phyloP scores from a whole-genome alignment of 2,888 invertebrate genomes.

The Agonopterix heracliana region DNA sequence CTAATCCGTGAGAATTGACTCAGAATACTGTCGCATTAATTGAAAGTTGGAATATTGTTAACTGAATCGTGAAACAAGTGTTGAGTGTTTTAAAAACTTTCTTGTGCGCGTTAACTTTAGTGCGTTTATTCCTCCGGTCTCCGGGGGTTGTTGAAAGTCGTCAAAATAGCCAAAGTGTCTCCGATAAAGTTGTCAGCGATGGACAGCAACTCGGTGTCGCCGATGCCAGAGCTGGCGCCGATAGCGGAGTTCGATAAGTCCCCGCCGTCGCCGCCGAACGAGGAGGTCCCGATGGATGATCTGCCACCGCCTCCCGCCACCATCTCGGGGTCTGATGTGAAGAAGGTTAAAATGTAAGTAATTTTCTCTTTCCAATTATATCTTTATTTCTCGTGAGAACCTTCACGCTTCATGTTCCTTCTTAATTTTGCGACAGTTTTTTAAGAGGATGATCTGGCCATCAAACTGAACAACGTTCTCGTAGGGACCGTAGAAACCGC shows the following conservation, averaged over 20 bases:
- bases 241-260: constrained; percentile 84
- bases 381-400: no score
- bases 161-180: constrained; percentile 70
- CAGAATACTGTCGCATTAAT: constrained; percentile 12
- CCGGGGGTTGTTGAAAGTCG: constrained; percentile 44
- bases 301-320: constrained; percentile 79
- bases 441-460: no score
- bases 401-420: no score
- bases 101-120: constrained; percentile 10
- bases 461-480: no score
- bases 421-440: no score
- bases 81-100: constrained; percentile 6
- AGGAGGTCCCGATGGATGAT: constrained; percentile 79
- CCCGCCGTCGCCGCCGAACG: constrained; percentile 79
- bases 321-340: constrained; percentile 74
- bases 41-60: constrained; percentile 20
- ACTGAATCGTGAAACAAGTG: constrained; percentile 15
- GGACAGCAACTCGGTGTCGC: constrained; percentile 82
- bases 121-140: constrained; percentile 39
- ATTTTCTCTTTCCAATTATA: background rate
- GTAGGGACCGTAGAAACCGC: no score
- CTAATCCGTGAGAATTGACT: constrained; percentile 10
- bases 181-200: constrained; percentile 76
- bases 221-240: constrained; percentile 81
- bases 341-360: constrained; percentile 72